A percentile compares a stretch with the other conserved stretches of the same genome.
Evolutionary conservation across 2,113 vertebrate species (phyloP).

Genomic region (Scomber colias): DNA sequence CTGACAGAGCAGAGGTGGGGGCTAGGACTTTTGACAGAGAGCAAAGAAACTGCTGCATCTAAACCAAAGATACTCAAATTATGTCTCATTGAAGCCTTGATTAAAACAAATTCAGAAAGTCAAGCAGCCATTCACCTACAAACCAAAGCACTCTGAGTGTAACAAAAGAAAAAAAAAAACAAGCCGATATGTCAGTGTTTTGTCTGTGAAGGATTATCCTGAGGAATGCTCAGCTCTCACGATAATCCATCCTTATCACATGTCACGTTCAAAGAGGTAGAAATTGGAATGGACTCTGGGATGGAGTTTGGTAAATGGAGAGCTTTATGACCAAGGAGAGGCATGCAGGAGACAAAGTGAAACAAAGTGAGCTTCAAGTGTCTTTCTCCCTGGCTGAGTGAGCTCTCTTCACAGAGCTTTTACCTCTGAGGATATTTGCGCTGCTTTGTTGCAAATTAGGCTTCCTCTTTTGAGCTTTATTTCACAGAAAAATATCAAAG

Average conservation of each 20-base stretch:
- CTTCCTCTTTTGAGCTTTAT: conserved; percentile 57
- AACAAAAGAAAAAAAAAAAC: conserved; percentile 51
- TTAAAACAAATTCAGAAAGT: conserved; percentile 79
- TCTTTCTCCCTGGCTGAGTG: conserved; percentile 58
- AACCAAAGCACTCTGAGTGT: conserved; percentile 61
- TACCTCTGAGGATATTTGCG: conserved; percentile 65
- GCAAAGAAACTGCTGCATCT: conserved; percentile 51
- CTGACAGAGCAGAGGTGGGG: conserved; percentile 54
- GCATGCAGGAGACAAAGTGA: conserved; percentile 65
- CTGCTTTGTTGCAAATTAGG: conserved; percentile 71
- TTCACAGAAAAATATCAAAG: conserved; percentile 51
- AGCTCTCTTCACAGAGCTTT: conserved; percentile 38
- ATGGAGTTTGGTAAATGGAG: conserved; percentile 63
- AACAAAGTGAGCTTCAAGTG: conserved; percentile 77
- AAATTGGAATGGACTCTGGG: conserved; percentile 73
- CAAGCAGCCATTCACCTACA: conserved; percentile 61
- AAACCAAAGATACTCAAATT: conserved; percentile 75
- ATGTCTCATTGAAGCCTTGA: conserved; percentile 78
- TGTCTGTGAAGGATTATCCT: conserved; percentile 79
- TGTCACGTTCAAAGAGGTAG: conserved; percentile 78
- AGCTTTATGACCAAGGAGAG: conserved; percentile 68
- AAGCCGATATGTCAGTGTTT: conserved; percentile 78
- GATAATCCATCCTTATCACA: conserved; percentile 82
- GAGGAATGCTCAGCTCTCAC: conserved; percentile 70
- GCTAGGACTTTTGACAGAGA: conserved; percentile 46